phyloP scores from a whole-genome alignment of 2,113 vertebrate species.

The Poeciliopsis prolifica region DNA sequence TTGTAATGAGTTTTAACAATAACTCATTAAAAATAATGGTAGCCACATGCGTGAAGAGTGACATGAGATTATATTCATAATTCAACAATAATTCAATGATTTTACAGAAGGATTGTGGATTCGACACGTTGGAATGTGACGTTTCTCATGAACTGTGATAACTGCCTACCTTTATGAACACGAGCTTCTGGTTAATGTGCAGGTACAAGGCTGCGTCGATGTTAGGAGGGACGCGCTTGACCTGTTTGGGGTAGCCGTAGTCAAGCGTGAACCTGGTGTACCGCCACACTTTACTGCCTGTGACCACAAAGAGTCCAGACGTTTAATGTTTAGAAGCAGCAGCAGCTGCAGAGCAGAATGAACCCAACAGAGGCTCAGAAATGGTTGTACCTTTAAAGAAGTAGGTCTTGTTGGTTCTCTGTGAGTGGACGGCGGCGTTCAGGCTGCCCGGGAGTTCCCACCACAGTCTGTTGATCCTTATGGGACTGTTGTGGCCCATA shows the following conservation, averaged over 20 bases:
- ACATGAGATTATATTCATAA: too few species aligned
- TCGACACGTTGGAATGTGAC: too few species aligned
- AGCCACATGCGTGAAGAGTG: too few species aligned
- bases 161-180: constrained; percentile 86
- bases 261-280: constrained; percentile 83
- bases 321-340: neutral
- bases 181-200: constrained; percentile 85
- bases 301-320: constrained; percentile 10
- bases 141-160: too few species aligned
- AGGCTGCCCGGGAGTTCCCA: constrained; percentile 84
- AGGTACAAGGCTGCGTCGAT: constrained; percentile 87
- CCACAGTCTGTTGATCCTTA: constrained; percentile 82
- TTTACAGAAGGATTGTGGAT: too few species aligned
- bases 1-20: too few species aligned
- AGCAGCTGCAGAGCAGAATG: constrained; percentile 8
- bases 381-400: constrained; percentile 86
- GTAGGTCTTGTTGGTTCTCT: constrained; percentile 85
- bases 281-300: constrained; percentile 86
- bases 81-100: too few species aligned
- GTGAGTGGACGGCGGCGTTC: constrained; percentile 86
- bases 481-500: constrained; percentile 79
- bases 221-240: constrained; percentile 81
- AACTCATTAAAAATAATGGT: too few species aligned
- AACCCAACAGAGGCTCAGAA: neutral
- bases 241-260: constrained; percentile 84